Evolutionary conservation across 1,140 invertebrate genomes (phyloP).

Genomic region (Zelostemma sp.): DNA sequence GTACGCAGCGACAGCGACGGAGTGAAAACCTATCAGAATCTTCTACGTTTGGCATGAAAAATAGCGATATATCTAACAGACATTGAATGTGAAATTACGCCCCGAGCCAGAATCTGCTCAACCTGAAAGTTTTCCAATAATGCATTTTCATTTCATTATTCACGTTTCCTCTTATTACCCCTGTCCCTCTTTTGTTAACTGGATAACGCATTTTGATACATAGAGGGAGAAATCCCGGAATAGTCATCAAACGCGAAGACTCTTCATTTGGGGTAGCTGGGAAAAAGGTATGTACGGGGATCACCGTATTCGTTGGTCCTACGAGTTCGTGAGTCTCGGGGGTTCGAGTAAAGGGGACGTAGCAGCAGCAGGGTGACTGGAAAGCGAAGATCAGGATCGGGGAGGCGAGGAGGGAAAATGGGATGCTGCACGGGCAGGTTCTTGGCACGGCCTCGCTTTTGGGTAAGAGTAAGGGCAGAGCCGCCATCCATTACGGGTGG

Average conservation of each 20-base stretch:
- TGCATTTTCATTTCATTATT: neutral
- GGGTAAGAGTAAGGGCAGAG: constrained; percentile 65
- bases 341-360: constrained; percentile 10
- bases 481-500: constrained; percentile 67
- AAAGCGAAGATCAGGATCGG: constrained; percentile 41
- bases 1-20: neutral
- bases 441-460: constrained; percentile 66
- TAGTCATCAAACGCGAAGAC: no score
- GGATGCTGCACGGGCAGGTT: constrained; percentile 57
- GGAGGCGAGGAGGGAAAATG: constrained; percentile 30
- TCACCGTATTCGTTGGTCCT: constrained; percentile 29
- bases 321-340: constrained; percentile 31
- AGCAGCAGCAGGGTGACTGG: constrained; percentile 15
- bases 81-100: neutral
- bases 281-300: constrained; percentile 39
- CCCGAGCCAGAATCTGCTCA: neutral
- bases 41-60: neutral
- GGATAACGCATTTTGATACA: no score
- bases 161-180: no score
- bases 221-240: no score
- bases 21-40: constrained; percentile 3
- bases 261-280: no score
- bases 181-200: no score
- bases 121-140: constrained; percentile 2
- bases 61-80: neutral